A percentile compares a stretch with the other conserved stretches of the same genome.
phyloP scores from a whole-genome alignment of 2,888 invertebrate species.

The Xestobium rufovillosum region DNA sequence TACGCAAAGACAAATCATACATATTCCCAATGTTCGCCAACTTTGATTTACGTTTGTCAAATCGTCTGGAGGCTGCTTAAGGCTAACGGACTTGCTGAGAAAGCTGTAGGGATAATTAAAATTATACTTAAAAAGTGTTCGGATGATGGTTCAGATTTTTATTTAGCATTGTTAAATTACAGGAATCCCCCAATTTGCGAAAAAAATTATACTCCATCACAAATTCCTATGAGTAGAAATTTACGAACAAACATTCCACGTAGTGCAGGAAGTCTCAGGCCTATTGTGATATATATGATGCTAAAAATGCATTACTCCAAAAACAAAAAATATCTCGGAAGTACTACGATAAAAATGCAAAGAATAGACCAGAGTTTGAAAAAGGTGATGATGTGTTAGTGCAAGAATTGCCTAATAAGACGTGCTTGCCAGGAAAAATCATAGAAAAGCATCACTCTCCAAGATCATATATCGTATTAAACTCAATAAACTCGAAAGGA shows the following conservation, averaged over 20 bases:
- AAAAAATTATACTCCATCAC: conserved; percentile 15
- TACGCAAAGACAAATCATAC: no score
- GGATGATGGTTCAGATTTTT: conserved; percentile 9
- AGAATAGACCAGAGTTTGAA: conserved; percentile 5
- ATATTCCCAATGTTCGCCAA: no score
- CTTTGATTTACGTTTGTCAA: no score
- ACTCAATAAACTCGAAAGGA: no score
- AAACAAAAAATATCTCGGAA: conserved; percentile 5
- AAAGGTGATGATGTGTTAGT: conserved; percentile 7
- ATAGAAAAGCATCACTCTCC: no score
- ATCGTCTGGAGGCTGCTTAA: no score
- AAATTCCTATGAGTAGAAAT: conserved; percentile 16
- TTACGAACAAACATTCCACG: conserved; percentile 19
- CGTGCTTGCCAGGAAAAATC: no score
- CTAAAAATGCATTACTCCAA: conserved; percentile 11
- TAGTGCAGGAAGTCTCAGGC: conserved; percentile 6
- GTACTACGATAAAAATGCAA: conserved; percentile 16
- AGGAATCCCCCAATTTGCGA: conserved; percentile 18
- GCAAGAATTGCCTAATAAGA: no score
- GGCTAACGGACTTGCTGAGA: conserved; percentile 19
- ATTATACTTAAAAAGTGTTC: conserved; percentile 3
- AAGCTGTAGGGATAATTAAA: conserved; percentile 7
- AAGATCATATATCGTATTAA: no score
- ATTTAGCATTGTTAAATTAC: conserved; percentile 21
- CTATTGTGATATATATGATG: conserved; percentile 8